These are phyloP conservation scores for Digitonthophagus gazella DNA, from an alignment of 2,888 invertebrate species.

Conservation along the genomic window DNA sequence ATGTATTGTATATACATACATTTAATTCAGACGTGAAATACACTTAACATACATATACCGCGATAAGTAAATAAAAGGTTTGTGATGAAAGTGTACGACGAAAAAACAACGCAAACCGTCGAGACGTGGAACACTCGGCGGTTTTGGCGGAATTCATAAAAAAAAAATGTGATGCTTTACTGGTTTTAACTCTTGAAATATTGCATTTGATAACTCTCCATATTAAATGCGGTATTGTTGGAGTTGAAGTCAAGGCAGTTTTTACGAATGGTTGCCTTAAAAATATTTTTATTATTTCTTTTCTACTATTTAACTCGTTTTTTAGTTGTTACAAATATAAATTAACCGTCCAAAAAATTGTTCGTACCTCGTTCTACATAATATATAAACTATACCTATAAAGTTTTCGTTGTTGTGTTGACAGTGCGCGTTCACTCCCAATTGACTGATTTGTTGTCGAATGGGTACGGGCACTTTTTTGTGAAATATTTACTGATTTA, in stretches of 20 bases:
- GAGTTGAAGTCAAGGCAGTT: constrained; percentile 19
- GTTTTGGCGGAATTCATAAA: constrained; percentile 6
- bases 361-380: background rate
- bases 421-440: background rate
- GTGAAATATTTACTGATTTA: constrained; percentile 20
- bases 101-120: background rate
- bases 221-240: constrained; percentile 8
- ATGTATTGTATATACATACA: background rate
- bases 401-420: background rate
- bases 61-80: constrained; percentile 22
- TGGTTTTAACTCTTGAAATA: constrained; percentile 19
- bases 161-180: constrained; percentile 26
- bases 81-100: constrained; percentile 25
- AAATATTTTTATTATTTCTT: constrained; percentile 24
- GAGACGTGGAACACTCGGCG: constrained; percentile 26
- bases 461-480: constrained; percentile 11
- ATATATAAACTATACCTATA: background rate
- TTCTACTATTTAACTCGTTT: constrained; percentile 8
- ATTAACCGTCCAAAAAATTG: background rate
- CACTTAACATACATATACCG: constrained; percentile 9
- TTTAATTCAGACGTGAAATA: background rate
- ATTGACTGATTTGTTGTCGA: background rate
- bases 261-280: constrained; percentile 29
- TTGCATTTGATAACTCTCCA: constrained; percentile 23
- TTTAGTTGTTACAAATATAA: constrained; percentile 5